These are phyloP conservation scores for Aphidius colemani DNA, from an alignment of 2,888 invertebrate species.

Conservation along the genomic window DNA sequence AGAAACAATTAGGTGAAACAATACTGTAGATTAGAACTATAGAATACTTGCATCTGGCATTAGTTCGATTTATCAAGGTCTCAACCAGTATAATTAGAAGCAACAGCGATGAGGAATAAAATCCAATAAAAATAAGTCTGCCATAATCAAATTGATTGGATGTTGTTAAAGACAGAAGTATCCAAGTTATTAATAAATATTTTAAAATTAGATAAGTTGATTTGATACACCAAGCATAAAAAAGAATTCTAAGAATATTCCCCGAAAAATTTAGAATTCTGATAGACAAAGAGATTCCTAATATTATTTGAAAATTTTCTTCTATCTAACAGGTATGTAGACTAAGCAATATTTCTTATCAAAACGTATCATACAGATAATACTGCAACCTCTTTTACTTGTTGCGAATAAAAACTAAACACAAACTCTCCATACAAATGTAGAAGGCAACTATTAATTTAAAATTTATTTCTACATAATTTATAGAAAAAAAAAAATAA, in stretches of 20 bases:
- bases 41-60: not conserved
- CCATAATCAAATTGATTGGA: too few species aligned
- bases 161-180: too few species aligned
- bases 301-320: too few species aligned
- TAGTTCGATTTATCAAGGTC: slow-evolving; percentile 5
- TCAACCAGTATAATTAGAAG: slow-evolving; percentile 21
- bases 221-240: too few species aligned
- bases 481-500: not conserved
- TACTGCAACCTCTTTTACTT: not conserved
- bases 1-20: too few species aligned
- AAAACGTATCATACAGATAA: not conserved
- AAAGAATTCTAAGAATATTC: too few species aligned
- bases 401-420: not conserved
- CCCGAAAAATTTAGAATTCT: too few species aligned
- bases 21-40: not conserved
- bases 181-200: too few species aligned
- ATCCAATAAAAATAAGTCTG: not conserved
- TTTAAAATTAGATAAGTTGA: too few species aligned
- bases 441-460: not conserved
- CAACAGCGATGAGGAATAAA: not conserved
- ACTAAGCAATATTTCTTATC: too few species aligned
- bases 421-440: not conserved
- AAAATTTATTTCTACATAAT: not conserved
- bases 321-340: too few species aligned
- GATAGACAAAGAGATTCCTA: too few species aligned